Evolutionary conservation across 64 coral and sea anemone genomes (phyloP).

Genomic region (Orbicella faveolata): DNA sequence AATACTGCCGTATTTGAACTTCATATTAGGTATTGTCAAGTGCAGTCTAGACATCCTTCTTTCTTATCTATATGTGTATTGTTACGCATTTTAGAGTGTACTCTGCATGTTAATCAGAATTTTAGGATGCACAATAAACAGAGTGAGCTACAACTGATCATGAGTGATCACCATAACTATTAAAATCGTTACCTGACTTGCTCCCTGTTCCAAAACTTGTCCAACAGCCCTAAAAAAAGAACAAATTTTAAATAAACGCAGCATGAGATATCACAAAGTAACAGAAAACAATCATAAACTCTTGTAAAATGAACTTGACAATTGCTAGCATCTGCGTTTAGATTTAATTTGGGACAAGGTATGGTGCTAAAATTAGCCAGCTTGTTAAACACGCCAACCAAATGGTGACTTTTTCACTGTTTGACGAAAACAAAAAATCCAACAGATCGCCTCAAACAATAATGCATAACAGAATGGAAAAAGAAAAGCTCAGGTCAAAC

Average conservation of each 20-base stretch:
- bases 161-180: not conserved
- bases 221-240: constrained; percentile 29
- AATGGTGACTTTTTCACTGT: too few species aligned
- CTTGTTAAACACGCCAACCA: too few species aligned
- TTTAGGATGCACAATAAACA: not conserved
- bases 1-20: too few species aligned
- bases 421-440: too few species aligned
- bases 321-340: too few species aligned
- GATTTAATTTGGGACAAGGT: too few species aligned
- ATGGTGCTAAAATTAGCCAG: too few species aligned
- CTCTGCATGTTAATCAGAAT: not conserved
- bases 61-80: not conserved
- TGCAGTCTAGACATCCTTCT: not conserved
- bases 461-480: not conserved
- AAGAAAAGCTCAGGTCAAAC: not conserved
- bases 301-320: not conserved
- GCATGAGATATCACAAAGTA: not conserved
- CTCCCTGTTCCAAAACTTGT: constrained; percentile 11
- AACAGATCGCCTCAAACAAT: not conserved
- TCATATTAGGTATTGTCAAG: not conserved
- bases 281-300: not conserved
- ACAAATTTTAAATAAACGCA: not conserved
- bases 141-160: not conserved
- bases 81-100: not conserved
- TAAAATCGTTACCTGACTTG: not conserved